Evolutionary conservation across 2,113 vertebrate species (phyloP), one percentile per base, ranked within the genome.

Genomic region (Rissa tridactyla): DNA sequence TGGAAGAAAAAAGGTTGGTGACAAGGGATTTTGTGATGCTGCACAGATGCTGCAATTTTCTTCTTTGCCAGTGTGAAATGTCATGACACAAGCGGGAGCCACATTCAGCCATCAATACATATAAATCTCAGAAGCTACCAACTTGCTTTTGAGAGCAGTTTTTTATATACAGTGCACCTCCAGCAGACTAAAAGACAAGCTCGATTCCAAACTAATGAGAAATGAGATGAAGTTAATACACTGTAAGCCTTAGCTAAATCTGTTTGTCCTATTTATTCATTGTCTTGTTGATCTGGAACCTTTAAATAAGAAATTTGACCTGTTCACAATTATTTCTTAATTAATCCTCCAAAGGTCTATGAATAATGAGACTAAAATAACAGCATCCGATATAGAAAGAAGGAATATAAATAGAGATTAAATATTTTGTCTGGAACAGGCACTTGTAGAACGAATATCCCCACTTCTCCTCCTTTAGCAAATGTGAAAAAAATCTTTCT

Each of bases 201-300:
- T 95, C 3, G 0, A 76, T 87, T 84, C 34, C 49, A 66, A 85
- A 85, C 52, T 95, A 96, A 97, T 79, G 75, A 96, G 82, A 94
- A 97, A 86, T 18, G 52, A 93, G 87, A 84, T 44, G 29, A 85
- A 91, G 78, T 87, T 94, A 96, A 96, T 94, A 85, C 62, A 91
- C 36, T 85, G 66, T 85, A 93, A 96, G 87, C 82, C 73, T 87
- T 76, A 11, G 57, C 36, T 94, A 91, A 96, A 87, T 80, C 87
- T 91, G 30, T 87, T 94, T 86, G 52, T 91, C 81, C 66, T 94
- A 61, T 91, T 92, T 91, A 65, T 90, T 72, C 90, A 82, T 47
- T 76, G 71, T 76, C 70, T 76, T 91, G 77, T 89, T 95, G 65
- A 88, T 89, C 78, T 96, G 81, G 69, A 96, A 75, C 47, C 34